Conservation (phyloP, 2,113 vertebrate species). For the Ptilonorhynchus violaceus region DNA sequence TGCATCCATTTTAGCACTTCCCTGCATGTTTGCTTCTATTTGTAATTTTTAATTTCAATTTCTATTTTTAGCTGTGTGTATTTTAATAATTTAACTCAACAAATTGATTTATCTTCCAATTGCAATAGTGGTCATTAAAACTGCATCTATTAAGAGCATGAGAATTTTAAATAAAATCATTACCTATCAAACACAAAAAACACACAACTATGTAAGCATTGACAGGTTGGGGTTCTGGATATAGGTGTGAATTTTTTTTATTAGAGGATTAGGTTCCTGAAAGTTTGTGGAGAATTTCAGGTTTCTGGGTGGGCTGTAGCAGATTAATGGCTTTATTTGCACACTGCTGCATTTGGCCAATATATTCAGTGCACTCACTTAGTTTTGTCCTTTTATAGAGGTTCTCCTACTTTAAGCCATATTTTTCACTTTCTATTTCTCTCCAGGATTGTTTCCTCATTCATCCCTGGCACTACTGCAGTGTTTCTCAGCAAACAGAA, state of each 20-base stretch:
- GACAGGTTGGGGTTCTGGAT: neutral
- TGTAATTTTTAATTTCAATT: neutral
- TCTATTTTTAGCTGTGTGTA: conserved; percentile 34
- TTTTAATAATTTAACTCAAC: neutral
- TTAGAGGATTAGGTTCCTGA: neutral
- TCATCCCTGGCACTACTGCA: neutral
- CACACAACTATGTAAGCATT: neutral
- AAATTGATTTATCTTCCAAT: neutral
- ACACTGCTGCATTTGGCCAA: neutral
- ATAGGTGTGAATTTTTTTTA: neutral
- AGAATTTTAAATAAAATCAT: neutral
- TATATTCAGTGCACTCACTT: neutral
- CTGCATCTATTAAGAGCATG: neutral
- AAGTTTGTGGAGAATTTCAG: neutral
- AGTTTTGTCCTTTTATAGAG: conserved; percentile 52
- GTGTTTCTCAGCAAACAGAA: neutral
- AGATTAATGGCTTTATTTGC: conserved; percentile 1
- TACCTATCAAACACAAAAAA: neutral
- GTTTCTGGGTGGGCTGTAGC: conserved; percentile 27
- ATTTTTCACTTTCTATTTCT: neutral
- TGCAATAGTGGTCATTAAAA: neutral
- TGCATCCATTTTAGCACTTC: conserved; percentile 7
- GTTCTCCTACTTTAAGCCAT: neutral
- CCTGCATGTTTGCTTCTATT: neutral
- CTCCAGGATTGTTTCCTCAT: neutral